Conservation (phyloP, 2,113 vertebrate species). For the Cololabis saira region DNA sequence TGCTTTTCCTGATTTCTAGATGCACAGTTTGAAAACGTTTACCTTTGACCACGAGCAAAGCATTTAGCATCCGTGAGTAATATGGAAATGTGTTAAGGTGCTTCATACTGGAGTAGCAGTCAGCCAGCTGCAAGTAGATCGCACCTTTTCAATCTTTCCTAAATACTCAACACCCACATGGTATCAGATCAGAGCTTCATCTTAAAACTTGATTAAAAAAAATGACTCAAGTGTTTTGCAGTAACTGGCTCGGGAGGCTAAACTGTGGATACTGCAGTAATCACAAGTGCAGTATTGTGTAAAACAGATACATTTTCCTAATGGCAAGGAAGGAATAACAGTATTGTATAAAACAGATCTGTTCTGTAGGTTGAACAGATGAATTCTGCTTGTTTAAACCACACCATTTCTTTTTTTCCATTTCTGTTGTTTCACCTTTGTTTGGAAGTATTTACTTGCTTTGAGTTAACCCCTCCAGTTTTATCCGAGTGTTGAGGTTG, state of each 20-base stretch:
- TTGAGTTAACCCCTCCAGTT: conserved; percentile 22
- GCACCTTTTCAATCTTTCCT: conserved; percentile 52
- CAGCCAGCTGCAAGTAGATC: conserved; percentile 78
- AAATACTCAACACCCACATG: conserved; percentile 31
- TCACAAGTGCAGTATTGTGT: conserved; percentile 26
- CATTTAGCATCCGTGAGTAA: conserved; percentile 12
- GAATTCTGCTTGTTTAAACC: conserved; percentile 23
- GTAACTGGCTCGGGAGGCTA: conserved; percentile 9
- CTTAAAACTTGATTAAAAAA: background rate
- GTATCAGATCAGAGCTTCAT: background rate
- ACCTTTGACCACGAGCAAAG: background rate
- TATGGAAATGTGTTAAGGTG: conserved; percentile 33
- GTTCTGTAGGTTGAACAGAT: conserved; percentile 19
- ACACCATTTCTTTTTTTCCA: conserved; percentile 31
- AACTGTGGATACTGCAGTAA: conserved; percentile 7
- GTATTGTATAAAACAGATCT: conserved; percentile 45
- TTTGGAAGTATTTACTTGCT: conserved; percentile 31
- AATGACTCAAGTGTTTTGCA: conserved; percentile 24
- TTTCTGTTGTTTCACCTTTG: conserved; percentile 23
- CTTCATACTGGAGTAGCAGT: conserved; percentile 73
- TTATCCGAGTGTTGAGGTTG: conserved; percentile 53
- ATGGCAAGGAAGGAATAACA: conserved; percentile 35
- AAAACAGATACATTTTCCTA: background rate
- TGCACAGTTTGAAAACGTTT: background rate
- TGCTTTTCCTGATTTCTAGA: conserved; percentile 14